These are phyloP conservation scores for Choloepus didactylus DNA, from an alignment of 2,797 vertebrate genomes.

Conservation along the genomic window DNA sequence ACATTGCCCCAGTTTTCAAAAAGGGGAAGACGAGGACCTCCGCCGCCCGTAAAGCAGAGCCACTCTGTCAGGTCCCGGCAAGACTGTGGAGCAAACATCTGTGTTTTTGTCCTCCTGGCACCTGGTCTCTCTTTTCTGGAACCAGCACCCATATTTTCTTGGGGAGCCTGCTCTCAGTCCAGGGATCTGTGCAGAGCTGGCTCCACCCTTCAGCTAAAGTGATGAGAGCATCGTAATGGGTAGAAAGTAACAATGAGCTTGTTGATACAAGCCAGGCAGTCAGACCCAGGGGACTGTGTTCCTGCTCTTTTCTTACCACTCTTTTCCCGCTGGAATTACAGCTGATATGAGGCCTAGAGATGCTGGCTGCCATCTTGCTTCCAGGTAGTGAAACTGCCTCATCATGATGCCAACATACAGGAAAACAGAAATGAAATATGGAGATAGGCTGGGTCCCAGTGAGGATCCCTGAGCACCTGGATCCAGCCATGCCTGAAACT, in stretches of 20 bases:
- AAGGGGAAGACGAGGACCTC: not conserved
- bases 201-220: too few relatives aligned
- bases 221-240: too few relatives aligned
- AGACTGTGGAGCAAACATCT: too few relatives aligned
- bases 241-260: not conserved
- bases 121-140: not conserved
- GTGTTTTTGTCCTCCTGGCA: not conserved
- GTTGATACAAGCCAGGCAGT: not conserved
- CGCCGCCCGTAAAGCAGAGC: not conserved
- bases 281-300: not conserved
- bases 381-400: not conserved
- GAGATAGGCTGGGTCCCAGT: not conserved
- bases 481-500: not conserved
- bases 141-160: not conserved
- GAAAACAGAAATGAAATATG: not conserved
- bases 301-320: not conserved
- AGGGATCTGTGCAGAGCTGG: not conserved
- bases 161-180: not conserved
- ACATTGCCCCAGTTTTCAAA: rapidly evolving
- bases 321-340: not conserved
- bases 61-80: rapidly evolving
- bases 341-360: not conserved
- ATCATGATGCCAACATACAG: not conserved
- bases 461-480: not conserved
- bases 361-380: not conserved